These are phyloP conservation scores for Sitta europaea DNA, from an alignment of 2,113 vertebrate species.

Conservation along the genomic window DNA sequence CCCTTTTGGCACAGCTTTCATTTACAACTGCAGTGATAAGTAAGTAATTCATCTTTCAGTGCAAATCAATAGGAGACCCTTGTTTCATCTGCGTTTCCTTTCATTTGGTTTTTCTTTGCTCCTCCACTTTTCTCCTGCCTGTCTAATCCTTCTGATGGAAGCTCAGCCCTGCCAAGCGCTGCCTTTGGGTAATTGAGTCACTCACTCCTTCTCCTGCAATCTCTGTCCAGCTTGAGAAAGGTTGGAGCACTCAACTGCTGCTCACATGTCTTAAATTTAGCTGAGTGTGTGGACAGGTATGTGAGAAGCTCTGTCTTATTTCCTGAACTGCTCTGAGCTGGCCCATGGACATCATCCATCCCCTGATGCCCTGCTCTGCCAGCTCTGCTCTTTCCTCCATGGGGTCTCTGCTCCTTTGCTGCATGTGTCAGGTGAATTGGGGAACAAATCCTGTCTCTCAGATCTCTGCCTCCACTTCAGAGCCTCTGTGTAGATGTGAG, in stretches of 20 bases:
- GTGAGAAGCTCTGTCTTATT: not conserved
- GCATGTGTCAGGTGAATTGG: fast-evolving
- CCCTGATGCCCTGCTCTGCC: no score
- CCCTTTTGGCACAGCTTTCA: constrained; percentile 33
- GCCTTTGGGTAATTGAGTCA: not conserved
- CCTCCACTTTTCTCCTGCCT: not conserved
- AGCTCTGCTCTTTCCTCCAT: not conserved
- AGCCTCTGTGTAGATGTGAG: not conserved
- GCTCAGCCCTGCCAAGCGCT: not conserved
- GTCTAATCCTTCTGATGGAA: not conserved
- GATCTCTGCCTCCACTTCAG: not conserved
- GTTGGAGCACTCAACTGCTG: not conserved
- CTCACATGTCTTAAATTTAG: not conserved
- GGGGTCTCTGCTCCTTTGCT: not conserved
- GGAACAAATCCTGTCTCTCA: not conserved
- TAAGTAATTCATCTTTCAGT: constrained; percentile 8
- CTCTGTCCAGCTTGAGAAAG: not conserved
- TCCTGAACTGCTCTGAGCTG: not conserved
- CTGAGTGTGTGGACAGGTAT: not conserved
- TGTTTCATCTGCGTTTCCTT: not conserved
- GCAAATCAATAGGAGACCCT: constrained; percentile 26
- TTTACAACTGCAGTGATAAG: constrained; percentile 33
- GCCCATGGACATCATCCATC: not conserved
- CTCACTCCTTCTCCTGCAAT: not conserved
- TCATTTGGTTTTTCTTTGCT: constrained; percentile 24